phyloP scores from a whole-genome alignment of 2,888 invertebrate genomes.

The Habrosyne pyritoides region DNA sequence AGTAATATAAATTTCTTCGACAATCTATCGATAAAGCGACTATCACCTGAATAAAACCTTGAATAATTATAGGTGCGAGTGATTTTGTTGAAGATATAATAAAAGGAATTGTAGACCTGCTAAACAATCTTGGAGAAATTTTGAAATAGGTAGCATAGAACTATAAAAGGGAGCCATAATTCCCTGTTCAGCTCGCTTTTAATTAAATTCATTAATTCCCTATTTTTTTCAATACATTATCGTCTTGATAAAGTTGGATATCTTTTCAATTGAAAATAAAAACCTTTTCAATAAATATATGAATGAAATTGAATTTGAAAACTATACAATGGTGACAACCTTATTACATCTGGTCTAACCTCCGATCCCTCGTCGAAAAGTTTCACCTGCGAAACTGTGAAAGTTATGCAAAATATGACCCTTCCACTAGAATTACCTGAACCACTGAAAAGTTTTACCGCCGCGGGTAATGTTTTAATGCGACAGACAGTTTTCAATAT shows the following conservation, averaged over 20 bases:
- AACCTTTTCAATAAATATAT: not conserved
- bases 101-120: too few species aligned
- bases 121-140: too few species aligned
- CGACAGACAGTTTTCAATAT: conserved; percentile 26
- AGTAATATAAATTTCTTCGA: too few species aligned
- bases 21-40: too few species aligned
- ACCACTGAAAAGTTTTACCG: conserved; percentile 25
- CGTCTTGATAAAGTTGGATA: not conserved
- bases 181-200: too few species aligned
- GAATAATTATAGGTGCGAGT: too few species aligned
- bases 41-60: too few species aligned
- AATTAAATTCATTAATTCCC: too few species aligned
- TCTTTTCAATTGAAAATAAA: not conserved
- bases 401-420: conserved; percentile 45
- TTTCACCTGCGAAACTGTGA: conserved; percentile 22
- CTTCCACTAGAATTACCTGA: conserved; percentile 30
- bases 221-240: too few species aligned
- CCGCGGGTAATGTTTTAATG: conserved; percentile 32
- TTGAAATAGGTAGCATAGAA: too few species aligned
- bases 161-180: too few species aligned
- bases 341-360: conserved; percentile 25
- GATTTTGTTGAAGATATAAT: too few species aligned
- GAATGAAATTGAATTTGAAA: conserved; percentile 18
- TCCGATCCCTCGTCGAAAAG: conserved; percentile 33
- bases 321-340: conserved; percentile 22